Base-by-base conservation (phyloP, 2,888 invertebrate species). In the Caenorhabditis wallacei region DNA sequence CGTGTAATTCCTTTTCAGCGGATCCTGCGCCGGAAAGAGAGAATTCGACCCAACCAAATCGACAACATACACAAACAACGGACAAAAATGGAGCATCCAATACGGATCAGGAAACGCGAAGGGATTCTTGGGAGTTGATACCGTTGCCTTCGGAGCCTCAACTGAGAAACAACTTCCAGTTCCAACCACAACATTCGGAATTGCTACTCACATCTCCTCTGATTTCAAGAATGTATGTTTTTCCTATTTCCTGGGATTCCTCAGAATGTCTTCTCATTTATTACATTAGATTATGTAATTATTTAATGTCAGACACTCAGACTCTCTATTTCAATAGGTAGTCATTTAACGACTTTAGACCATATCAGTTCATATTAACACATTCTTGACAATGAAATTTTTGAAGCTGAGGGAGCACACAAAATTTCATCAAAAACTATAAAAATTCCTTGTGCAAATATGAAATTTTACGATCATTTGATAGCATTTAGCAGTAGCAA, bases 11-110 rank as follows among this genome's bases (percentile, higher is more conserved):
- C 26, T 5, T 63, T 75, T 37, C 74, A 76, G 75, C 26, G 18
- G 10, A 16, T 69, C 80, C 7, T 87, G 87, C 80, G 22, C 24
- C 4, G 79, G 78, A 72, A 87, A 98, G 93, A 95, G 96, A 92
- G 98, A 97, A 93, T 98, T 98, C 93, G 95, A 98, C 94, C 95
- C 95, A 90, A 93, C 92, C 74, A 95, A 95, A 92, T 98, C 98
- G 0, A 93, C 93, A 16, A 94, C 95, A 0, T 98, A 74, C 70
- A n/a, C 53, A 13, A 30, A 37, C 46, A 93, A 93, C 87, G 93
- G 93, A 53, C 93, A 92, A 7, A 24, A 76, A 0, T 93, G 93
- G 88, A 88, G 84, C 16, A 93, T 93, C 83, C 89, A 89, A 76
- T 93, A 93, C 84, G 93, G 93, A 35, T 92, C 92, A 68, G 93